Evolutionary conservation across 2,797 vertebrate genomes (phyloP), one percentile per base, ranked within the genome.

Genomic region (Platyrinchus mystaceus): DNA sequence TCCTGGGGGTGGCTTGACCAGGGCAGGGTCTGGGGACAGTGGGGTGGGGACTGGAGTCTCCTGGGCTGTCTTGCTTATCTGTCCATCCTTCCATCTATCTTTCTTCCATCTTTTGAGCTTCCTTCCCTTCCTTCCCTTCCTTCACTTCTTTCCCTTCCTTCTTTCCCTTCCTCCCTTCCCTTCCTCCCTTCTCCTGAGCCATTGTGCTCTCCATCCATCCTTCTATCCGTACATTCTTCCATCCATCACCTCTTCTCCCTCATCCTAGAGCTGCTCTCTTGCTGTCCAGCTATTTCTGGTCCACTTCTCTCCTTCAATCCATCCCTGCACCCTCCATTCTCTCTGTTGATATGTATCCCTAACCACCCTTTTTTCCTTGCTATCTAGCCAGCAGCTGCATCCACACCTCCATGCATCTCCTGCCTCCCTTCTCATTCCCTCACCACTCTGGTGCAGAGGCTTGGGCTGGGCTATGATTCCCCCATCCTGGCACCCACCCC

Each of bases 201-300:
- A 14, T 1, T 76, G 23, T 50, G 23, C 23, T 41, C 59, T 52
- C 50, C 50, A 52, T 52, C 50, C 50, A 7, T 56, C 41, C 41
- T 50, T 44, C 46, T 23, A 2, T 37, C 39, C 11, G 7, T 36
- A 41, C 24, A 11, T 37, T 34, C 19, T 14, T 34, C 64, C 23
- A 2, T 49, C n/a, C 9, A 2, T 32, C 1, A 0, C 10, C 20
- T 55, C 34, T 50, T 50, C 37, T 73, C 52, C 32, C 12, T 36
- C 46, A 49, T 34, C 56, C 73, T 14, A 17, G 11, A 86, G 39
- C 19, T 44, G 5, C 75, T 63, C 53, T 55, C 13, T 22, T 46
- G 20, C 73, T 26, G 1, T 32, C 64, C 50, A 55, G 11, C 28
- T 10, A 3, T 44, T 84, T 84, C 23, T 58, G 10, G 17, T 23